Base-by-base conservation (phyloP, 1,140 invertebrate genomes). In the Paralvinella palmiformis region DNA sequence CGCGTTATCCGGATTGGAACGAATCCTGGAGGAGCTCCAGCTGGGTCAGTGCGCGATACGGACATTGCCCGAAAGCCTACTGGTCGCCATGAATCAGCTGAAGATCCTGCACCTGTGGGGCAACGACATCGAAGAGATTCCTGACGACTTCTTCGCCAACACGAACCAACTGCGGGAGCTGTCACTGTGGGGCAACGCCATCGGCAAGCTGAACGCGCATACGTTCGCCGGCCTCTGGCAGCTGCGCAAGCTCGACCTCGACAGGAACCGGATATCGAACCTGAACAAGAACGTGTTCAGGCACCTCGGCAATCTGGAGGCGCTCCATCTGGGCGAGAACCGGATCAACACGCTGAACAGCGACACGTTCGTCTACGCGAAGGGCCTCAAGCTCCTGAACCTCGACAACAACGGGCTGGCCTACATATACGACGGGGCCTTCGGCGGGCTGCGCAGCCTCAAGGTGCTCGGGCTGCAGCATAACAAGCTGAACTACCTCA, bases 401-500 rank as follows among this genome's bases (percentile, higher is more conserved):
- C 78, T 91, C 61, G 85, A 87, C 63, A 85, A 88, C 55, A 91
- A 91, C 75, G 82, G 82, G 67, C 86, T 91, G 48, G 76, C 83
- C 1, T 88, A 88, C 73, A 85, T 91, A 52, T 85, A 86, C 63
- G 84, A 86, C 45, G 83, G 86, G 65, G 85, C 86, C 0, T 90
- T 91, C 75, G 82, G 85, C 2, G 85, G 88, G 72, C 72, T 91
- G 22, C 87, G 88, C 0, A 83, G 83, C n/a, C 79, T 91, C 58
- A 83, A 84, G 57, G 84, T 85, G 55, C 79, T 91, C 13, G 83
- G 83, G 64, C 77, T 91, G 32, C 86, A 86, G 58, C 82, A 84
- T 22, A 91, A 91, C 74, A 88, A 88, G 71, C 86, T 91, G 55
- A 85, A 85, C n/a, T 81, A 84, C 10, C 78, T 91, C 50, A 86